phyloP scores from a whole-genome alignment of 2,888 invertebrate species.

The Drosophila algonquin region DNA sequence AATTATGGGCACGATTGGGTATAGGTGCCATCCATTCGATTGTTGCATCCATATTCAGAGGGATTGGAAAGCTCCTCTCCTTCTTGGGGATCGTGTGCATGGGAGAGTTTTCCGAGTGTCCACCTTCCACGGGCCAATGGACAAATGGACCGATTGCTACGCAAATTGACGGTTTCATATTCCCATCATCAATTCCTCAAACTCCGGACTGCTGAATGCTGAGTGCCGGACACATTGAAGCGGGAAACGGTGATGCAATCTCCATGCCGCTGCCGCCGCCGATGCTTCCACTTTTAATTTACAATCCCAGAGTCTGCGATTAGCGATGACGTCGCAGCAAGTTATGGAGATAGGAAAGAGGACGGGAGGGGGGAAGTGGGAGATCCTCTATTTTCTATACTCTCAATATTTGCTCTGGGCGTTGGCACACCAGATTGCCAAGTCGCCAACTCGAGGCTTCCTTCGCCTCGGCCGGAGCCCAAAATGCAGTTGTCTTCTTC shows the following conservation, averaged over 20 bases:
- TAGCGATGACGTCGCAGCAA: slow-evolving; percentile 54
- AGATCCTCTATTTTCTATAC: slow-evolving; percentile 17
- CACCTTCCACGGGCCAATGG: not conserved
- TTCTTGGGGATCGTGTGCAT: slow-evolving; percentile 25
- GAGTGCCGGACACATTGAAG: slow-evolving; percentile 52
- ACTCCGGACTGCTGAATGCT: slow-evolving; percentile 10
- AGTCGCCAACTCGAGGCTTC: slow-evolving; percentile 45
- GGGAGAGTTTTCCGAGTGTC: slow-evolving; percentile 18
- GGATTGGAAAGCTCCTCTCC: slow-evolving; percentile 58
- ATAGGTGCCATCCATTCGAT: slow-evolving; percentile 51
- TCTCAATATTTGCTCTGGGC: slow-evolving; percentile 67
- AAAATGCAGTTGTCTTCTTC: slow-evolving; percentile 69
- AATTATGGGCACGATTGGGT: slow-evolving; percentile 56
- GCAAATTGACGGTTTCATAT: slow-evolving; percentile 62
- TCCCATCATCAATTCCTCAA: slow-evolving; percentile 37
- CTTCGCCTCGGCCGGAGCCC: slow-evolving; percentile 30
- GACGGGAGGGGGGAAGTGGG: slow-evolving; percentile 41
- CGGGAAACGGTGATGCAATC: slow-evolving; percentile 60
- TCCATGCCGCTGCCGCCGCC: slow-evolving; percentile 41
- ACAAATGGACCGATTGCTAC: slow-evolving; percentile 24
- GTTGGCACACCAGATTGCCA: slow-evolving; percentile 50
- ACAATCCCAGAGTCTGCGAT: slow-evolving; percentile 56
- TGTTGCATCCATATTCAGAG: slow-evolving; percentile 32
- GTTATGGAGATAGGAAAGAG: slow-evolving; percentile 44
- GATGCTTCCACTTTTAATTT: slow-evolving; percentile 49